Evolutionary conservation across 2,797 vertebrate species (phyloP), one percentile per base, ranked within the genome.

Genomic region (Phataginus tricuspis): DNA sequence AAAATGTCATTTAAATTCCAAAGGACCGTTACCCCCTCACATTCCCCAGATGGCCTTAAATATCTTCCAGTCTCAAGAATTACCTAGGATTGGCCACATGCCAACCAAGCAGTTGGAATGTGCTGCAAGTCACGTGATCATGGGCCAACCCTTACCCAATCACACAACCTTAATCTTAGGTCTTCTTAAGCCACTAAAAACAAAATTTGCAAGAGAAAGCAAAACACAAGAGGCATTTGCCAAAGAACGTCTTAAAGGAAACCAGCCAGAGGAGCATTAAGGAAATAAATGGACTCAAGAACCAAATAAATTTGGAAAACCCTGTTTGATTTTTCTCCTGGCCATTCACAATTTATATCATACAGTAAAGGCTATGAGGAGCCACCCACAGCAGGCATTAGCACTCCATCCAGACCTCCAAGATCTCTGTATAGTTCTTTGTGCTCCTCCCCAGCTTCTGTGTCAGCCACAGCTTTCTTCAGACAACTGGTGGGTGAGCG

Each of bases 121-220:
- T 80, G 29, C 55, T 72, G 45, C 25, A 86, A 95, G 51, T 85
- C 83, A 74, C 37, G 53, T 18, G 66, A 51, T 64, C 31, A 51
- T 6, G 31, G 31, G 12, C 21, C 72, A 82, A 53, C 4, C n/a
- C 49, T 7, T 4, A 55, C 9, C 8, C 15, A 45, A 61, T 74
- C 27, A 57, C 55, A 78, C 14, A 61, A 39, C 49, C 59, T 37
- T 80, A 80, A 72, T 31, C 16, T 49, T 51, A 15, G 18, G 45
- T 82, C 74, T 69, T 63, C 29, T 57, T 83, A 51, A 57, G 63
- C 42, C 74, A 55, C 80, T 84, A 69, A 55, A 74, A 83, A 61
- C 4, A 25, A 80, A 85, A 34, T n/a, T 45, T 55, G 39, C 66
- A 29, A 57, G 63, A 83, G 31, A 69, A 9, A 87, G 55, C 21